These are phyloP conservation scores for Isoperla grammatica DNA, from an alignment of 2,888 invertebrate species.

Conservation along the genomic window DNA sequence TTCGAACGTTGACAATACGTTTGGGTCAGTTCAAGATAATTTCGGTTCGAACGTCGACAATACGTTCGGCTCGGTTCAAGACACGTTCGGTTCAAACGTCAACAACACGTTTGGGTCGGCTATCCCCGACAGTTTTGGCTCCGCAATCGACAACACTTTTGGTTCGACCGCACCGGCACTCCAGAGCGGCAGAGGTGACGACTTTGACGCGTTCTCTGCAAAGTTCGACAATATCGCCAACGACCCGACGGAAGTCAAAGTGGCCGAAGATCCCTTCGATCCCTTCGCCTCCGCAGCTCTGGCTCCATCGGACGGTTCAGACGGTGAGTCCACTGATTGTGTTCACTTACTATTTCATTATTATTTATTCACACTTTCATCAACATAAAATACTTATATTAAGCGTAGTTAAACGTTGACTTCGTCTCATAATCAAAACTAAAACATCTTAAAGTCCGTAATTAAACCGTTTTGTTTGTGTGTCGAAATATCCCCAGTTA, in stretches of 20 bases:
- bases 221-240: conserved; percentile 69
- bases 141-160: conserved; percentile 3
- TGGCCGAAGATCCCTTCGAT: conserved; percentile 41
- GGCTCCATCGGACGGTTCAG: conserved; percentile 35
- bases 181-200: conserved; percentile 44
- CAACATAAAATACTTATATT: too few relatives aligned
- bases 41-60: conserved; percentile 2
- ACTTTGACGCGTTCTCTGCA: conserved; percentile 83
- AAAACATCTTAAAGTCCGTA: too few relatives aligned
- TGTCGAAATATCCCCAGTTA: too few relatives aligned
- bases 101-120: not conserved
- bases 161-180: not conserved
- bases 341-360: too few relatives aligned
- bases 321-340: not conserved
- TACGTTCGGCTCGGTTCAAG: conserved; percentile 8
- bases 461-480: too few relatives aligned
- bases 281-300: conserved; percentile 46
- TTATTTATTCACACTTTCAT: too few relatives aligned
- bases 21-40: conserved; percentile 1
- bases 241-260: conserved; percentile 9
- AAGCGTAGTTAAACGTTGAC: too few relatives aligned
- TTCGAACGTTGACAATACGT: not conserved
- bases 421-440: too few relatives aligned
- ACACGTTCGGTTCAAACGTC: conserved; percentile 5
- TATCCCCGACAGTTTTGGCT: conserved; percentile 8